Percentiles rank a stretch among this genome's conserved stretches.
phyloP scores from a whole-genome alignment of 2,888 invertebrate genomes.

The Drosophila fungiperda region DNA sequence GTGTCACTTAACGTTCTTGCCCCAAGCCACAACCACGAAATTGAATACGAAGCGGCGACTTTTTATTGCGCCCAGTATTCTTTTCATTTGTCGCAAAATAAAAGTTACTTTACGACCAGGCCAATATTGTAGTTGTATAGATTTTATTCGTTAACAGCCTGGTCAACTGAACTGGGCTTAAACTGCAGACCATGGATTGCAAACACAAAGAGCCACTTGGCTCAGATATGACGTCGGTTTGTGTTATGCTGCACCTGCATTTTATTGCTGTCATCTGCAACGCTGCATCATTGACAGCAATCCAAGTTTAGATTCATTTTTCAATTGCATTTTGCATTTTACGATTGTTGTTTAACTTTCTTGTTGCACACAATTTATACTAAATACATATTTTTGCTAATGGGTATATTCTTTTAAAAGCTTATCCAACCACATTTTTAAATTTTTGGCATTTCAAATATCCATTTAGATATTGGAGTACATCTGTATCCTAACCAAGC shows the following conservation, averaged over 20 bases:
- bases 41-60: conserved; percentile 36
- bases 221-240: conserved; percentile 27
- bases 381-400: not conserved
- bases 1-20: conserved; percentile 8
- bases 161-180: conserved; percentile 36
- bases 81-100: conserved; percentile 16
- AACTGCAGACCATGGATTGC: not conserved
- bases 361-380: conserved; percentile 12
- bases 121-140: conserved; percentile 37
- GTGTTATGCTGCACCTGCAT: conserved; percentile 67
- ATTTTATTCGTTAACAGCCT: conserved; percentile 60
- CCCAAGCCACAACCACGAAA: conserved; percentile 16
- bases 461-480: not conserved
- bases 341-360: conserved; percentile 44
- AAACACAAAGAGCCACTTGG: conserved; percentile 42
- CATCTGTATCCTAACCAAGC: not conserved
- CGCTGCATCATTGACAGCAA: conserved; percentile 34
- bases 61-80: conserved; percentile 31
- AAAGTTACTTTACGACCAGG: conserved; percentile 16
- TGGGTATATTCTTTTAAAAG: not conserved
- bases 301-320: conserved; percentile 58
- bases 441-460: not conserved
- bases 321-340: conserved; percentile 44
- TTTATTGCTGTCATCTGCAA: conserved; percentile 78
- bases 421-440: not conserved